Conservation (phyloP, 2,113 vertebrate species). For the Hydropotes inermis region DNA sequence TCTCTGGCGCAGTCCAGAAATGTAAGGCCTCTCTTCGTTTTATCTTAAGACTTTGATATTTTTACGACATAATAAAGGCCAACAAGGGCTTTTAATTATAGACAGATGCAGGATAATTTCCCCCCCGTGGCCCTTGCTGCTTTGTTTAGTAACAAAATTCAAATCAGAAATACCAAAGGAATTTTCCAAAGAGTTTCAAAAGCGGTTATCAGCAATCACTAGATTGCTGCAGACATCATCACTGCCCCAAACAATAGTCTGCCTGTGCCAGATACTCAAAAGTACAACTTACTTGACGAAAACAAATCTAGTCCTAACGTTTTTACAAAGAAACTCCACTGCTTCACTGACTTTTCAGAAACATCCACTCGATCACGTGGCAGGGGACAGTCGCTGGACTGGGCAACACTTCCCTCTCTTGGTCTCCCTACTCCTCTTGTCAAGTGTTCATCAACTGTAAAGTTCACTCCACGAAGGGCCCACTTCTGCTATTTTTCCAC, state of each 20-base stretch:
- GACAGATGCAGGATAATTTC: slow-evolving; percentile 59
- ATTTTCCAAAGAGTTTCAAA: slow-evolving; percentile 60
- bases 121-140: not conserved
- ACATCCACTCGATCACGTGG: not conserved
- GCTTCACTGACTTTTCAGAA: not conserved
- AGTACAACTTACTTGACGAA: not conserved
- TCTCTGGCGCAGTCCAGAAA: slow-evolving; percentile 44
- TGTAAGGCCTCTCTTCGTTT: slow-evolving; percentile 55
- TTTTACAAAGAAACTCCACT: not conserved
- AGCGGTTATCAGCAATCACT: slow-evolving; percentile 20
- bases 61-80: slow-evolving; percentile 69
- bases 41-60: slow-evolving; percentile 74
- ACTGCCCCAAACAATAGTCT: not conserved
- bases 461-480: not conserved
- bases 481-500: not conserved
- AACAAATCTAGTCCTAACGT: not conserved
- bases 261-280: not conserved
- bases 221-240: not conserved
- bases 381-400: not conserved
- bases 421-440: not conserved
- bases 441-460: not conserved
- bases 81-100: slow-evolving; percentile 67
- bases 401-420: not conserved
- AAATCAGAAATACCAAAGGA: slow-evolving; percentile 56
- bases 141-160: slow-evolving; percentile 68